A percentile compares a stretch with the other conserved stretches of the same genome.
Conservation (phyloP, 2,888 invertebrate genomes). For the Ellobium chinense region DNA sequence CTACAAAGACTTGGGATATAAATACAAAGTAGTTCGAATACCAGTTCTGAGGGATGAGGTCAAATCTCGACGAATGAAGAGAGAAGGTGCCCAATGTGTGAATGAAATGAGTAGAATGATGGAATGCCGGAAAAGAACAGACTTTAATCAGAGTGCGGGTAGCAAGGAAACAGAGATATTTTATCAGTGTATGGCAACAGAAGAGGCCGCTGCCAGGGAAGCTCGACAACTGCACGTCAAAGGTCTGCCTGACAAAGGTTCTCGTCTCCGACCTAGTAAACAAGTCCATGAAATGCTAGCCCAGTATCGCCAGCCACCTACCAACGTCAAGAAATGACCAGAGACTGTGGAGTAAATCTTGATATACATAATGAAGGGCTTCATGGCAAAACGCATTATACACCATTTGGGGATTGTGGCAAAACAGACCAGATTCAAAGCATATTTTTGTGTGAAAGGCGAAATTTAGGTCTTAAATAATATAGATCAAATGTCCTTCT, state of each 20-base stretch:
- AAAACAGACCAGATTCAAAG: no score
- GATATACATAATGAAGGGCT: no score
- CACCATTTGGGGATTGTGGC: no score
- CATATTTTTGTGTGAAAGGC: no score
- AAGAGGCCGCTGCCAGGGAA: neutral
- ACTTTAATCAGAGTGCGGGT: constrained; percentile 58
- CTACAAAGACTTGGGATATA: constrained; percentile 51
- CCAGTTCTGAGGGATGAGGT: constrained; percentile 52
- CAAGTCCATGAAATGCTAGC: constrained; percentile 48
- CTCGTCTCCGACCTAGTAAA: constrained; percentile 22
- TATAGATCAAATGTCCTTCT: no score
- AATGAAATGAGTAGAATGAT: constrained; percentile 66
- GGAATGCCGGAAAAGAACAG: constrained; percentile 61
- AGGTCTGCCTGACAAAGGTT: constrained; percentile 35
- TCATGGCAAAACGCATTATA: no score
- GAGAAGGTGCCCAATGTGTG: constrained; percentile 53
- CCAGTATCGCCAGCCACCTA: constrained; percentile 43
- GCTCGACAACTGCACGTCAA: neutral
- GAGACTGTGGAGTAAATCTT: no score
- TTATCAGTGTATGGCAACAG: constrained; percentile 47
- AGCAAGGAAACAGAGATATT: constrained; percentile 58
- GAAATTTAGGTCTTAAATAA: no score
- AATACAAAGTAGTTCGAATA: constrained; percentile 56
- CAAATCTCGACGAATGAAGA: constrained; percentile 11
- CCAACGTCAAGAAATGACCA: constrained; percentile 21